Evolutionary conservation across 2,888 invertebrate species (phyloP).

Genomic region (Lepidonotus clava): DNA sequence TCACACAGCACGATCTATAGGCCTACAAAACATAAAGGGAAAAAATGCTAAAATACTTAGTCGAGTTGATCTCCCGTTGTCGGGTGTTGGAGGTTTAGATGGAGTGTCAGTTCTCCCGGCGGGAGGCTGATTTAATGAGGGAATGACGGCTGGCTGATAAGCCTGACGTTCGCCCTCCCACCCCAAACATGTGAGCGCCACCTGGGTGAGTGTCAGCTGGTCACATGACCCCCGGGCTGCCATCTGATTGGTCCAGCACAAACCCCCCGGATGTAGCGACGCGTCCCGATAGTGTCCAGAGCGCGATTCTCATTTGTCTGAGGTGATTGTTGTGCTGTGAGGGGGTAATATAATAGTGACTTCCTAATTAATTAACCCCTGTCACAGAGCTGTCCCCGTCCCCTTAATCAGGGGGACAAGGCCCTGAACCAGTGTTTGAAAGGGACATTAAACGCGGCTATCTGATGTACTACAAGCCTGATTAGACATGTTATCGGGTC

Average conservation of each 20-base stretch:
- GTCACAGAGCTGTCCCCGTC: too few relatives aligned
- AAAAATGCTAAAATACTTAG: too few relatives aligned
- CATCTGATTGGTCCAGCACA: conserved; percentile 20
- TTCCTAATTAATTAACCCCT: conserved; percentile 6
- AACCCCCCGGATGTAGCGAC: background rate
- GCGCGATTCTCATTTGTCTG: background rate
- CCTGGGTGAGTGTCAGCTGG: background rate
- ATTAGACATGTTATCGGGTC: too few relatives aligned
- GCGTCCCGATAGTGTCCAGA: conserved; percentile 11
- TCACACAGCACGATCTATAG: too few relatives aligned
- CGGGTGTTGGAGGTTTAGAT: too few relatives aligned
- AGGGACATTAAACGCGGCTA: too few relatives aligned
- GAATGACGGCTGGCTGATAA: conserved; percentile 39
- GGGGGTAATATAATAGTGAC: background rate
- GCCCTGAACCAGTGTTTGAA: too few relatives aligned
- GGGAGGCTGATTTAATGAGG: conserved; percentile 40
- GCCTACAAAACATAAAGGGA: too few relatives aligned
- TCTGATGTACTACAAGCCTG: too few relatives aligned
- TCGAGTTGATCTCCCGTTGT: too few relatives aligned
- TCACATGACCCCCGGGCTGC: background rate
- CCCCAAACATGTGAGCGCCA: conserved; percentile 21
- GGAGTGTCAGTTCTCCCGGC: background rate
- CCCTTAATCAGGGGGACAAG: too few relatives aligned
- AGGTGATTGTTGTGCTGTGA: background rate
- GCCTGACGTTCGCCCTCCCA: conserved; percentile 11